These are phyloP conservation scores for Hyppa rectilinea DNA, from an alignment of 2,888 invertebrate genomes.

Conservation along the genomic window DNA sequence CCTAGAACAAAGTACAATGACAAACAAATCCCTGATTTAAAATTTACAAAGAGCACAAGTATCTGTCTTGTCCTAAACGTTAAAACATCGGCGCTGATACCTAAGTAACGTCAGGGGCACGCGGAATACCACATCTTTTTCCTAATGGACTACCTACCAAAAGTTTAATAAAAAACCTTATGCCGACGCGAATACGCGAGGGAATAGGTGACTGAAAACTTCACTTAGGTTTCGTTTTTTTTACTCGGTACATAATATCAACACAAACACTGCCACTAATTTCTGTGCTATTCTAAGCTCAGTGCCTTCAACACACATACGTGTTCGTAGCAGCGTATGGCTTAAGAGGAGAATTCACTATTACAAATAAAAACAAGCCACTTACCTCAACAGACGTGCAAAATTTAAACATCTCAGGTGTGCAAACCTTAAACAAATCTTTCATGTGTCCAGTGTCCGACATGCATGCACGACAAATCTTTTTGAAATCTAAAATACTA, in stretches of 20 bases:
- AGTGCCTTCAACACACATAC: no score
- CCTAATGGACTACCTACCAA: neutral
- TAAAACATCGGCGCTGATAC: neutral
- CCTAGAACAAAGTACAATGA: slow-evolving; percentile 70
- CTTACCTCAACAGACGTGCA: slow-evolving; percentile 88
- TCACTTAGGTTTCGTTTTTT: neutral
- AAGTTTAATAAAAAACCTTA: neutral
- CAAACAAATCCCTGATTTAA: neutral
- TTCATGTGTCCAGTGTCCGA: slow-evolving; percentile 83
- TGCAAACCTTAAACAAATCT: slow-evolving; percentile 83
- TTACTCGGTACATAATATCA: neutral
- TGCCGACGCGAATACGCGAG: no score
- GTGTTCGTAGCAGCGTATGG: no score
- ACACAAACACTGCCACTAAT: no score
- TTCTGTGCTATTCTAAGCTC: no score
- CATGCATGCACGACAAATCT: slow-evolving; percentile 86
- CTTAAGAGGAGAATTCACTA: neutral
- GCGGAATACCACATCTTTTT: neutral
- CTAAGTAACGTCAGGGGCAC: neutral
- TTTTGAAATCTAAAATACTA: slow-evolving; percentile 78
- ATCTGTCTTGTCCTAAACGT: neutral
- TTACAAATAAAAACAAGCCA: slow-evolving; percentile 32
- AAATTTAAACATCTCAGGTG: slow-evolving; percentile 85
- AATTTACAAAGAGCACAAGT: neutral
- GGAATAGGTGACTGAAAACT: neutral